phyloP scores from a whole-genome alignment of 1,140 invertebrate species.

The Aphis craccivora region DNA sequence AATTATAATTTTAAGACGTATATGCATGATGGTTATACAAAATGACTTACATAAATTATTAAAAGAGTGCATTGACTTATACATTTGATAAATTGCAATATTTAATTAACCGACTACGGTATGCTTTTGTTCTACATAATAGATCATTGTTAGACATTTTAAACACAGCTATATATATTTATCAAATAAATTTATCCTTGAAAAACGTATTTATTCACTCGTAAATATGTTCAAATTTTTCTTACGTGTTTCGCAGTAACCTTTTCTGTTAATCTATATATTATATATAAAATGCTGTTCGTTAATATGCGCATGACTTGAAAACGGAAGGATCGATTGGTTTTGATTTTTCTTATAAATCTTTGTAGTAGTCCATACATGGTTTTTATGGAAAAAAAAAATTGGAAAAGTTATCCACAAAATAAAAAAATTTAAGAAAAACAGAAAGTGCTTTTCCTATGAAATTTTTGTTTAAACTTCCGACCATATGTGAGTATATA shows the following conservation, averaged over 20 bases:
- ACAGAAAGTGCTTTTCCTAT: too few relatives aligned
- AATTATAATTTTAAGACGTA: not conserved
- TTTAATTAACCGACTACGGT: not conserved
- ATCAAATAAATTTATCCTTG: not conserved
- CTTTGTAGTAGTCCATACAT: too few relatives aligned
- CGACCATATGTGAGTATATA: too few relatives aligned
- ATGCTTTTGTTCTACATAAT: not conserved
- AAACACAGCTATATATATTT: not conserved
- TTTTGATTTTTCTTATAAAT: too few relatives aligned
- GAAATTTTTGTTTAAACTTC: too few relatives aligned
- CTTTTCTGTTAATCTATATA: not conserved
- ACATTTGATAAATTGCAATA: not conserved
- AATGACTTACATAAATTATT: not conserved
- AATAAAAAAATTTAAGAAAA: too few relatives aligned
- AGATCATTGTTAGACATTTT: not conserved
- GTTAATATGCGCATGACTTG: too few relatives aligned
- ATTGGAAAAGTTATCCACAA: too few relatives aligned
- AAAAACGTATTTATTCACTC: not conserved
- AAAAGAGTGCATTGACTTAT: not conserved
- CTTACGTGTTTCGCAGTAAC: not conserved
- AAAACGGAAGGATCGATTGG: too few relatives aligned
- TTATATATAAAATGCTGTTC: too few relatives aligned
- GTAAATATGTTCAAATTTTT: not conserved
- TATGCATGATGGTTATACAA: not conserved
- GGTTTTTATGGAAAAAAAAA: too few relatives aligned